Percentiles rank a stretch among this genome's conserved stretches.
Evolutionary conservation across 2,888 invertebrate genomes (phyloP).

Genomic region (Diplazon laetatorius): DNA sequence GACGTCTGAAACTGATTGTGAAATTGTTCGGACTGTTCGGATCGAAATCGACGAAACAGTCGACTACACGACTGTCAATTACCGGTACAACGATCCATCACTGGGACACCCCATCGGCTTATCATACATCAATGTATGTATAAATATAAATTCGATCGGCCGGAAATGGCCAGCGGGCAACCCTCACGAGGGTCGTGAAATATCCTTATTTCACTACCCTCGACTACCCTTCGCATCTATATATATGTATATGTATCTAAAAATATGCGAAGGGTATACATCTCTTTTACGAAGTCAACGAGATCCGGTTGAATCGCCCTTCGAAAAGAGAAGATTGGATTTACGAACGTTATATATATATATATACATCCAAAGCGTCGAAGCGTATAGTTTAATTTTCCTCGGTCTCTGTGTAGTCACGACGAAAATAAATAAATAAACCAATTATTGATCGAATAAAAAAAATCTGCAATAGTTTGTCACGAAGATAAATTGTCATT

Average conservation of each 20-base stretch:
- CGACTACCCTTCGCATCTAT: conserved; percentile 9
- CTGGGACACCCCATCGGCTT: neutral
- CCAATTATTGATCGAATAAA: too few relatives aligned
- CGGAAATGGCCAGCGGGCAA: neutral
- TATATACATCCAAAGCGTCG: conserved; percentile 15
- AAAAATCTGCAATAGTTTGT: too few relatives aligned
- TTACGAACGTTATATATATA: conserved; percentile 29
- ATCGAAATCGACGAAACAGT: too few relatives aligned
- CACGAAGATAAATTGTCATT: too few relatives aligned
- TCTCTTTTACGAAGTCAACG: conserved; percentile 35
- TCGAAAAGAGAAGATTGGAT: conserved; percentile 21
- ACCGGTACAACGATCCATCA: too few relatives aligned
- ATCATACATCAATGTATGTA: neutral
- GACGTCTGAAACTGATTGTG: too few relatives aligned
- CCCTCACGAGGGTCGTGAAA: neutral
- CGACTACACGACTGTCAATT: too few relatives aligned
- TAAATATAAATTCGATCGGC: conserved; percentile 1
- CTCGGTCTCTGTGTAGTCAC: neutral
- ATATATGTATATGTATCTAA: too few relatives aligned
- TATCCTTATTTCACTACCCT: conserved; percentile 38
- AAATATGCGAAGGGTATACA: too few relatives aligned
- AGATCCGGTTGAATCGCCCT: conserved; percentile 23
- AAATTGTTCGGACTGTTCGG: too few relatives aligned
- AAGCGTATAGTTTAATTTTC: conserved; percentile 16
- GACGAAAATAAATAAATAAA: too few relatives aligned